Base-by-base conservation (phyloP, 2,888 invertebrate species). In the Patella pellucida region DNA sequence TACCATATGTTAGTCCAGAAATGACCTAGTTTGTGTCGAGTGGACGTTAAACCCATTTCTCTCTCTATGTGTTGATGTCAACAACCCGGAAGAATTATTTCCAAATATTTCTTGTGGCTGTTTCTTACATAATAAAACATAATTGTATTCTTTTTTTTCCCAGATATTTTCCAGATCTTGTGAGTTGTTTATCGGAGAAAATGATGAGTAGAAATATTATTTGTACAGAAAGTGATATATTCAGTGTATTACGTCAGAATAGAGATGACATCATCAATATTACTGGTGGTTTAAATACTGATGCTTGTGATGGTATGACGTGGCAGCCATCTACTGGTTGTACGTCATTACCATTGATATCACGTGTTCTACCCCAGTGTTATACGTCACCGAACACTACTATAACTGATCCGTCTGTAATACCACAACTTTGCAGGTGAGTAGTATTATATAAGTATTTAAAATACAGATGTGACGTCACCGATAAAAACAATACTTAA, bases 271-370 rank as follows among this genome's bases (percentile, higher is more conserved):
- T 62, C 19, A 62, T 23, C 2, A 23, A 19, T 12, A 62, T 62
- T 23, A 62, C 23, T 15, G 62, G 62, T 62, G 62, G 62, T 14
- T 23, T 62, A 14, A 62, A 62, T 62, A 62, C 62, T 62, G 62
- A 62, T 62, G 23, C 19, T 14, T 62, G 62, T 62, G 62, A 62
- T 19, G 62, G 62, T 62, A 62, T 62, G 62, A 62, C 62, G 62
- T 62, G 19, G 19, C 19, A 23, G 11, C 62, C 62, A 11, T 23
- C 19, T 11, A 14, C 11, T 23, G 62, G 14, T 62, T 62, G 62
- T 62, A 19, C 62, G 62, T 62, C 62, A 23, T 14, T 62, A 14
- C 23, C 62, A 14, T 62, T 62, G 14, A 23, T 23, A 23, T 11
- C 19, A 62, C 9, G 23, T 12, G 2, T 62, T 12, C 14, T 62